phyloP scores from a whole-genome alignment of 2,888 invertebrate species.

The Drosophila mulleri region DNA sequence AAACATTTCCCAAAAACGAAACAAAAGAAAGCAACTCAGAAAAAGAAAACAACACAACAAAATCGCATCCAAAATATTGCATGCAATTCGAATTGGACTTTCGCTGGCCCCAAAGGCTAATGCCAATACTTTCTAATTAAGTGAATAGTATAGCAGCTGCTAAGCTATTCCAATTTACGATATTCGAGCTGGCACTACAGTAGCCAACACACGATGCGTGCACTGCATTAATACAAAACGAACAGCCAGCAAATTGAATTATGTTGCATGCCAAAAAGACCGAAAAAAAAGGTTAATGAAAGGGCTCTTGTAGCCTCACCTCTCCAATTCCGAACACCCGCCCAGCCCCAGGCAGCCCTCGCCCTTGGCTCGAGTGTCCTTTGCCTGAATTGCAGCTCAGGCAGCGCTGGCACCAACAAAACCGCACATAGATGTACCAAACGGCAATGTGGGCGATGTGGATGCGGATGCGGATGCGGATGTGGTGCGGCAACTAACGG shows the following conservation, averaged over 20 bases:
- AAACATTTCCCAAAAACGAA: slow-evolving; percentile 6
- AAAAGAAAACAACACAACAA: not conserved
- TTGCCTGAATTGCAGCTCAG: slow-evolving; percentile 1
- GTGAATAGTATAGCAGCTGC: not conserved
- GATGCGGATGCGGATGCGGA: slow-evolving; percentile 6
- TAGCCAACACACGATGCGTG: slow-evolving; percentile 49
- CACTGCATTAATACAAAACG: slow-evolving; percentile 73
- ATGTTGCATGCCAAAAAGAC: slow-evolving; percentile 61
- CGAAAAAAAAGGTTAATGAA: slow-evolving; percentile 70
- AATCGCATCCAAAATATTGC: slow-evolving; percentile 11
- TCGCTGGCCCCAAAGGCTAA: not conserved
- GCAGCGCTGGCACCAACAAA: slow-evolving; percentile 16
- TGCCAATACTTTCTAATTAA: slow-evolving; percentile 29
- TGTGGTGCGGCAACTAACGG: slow-evolving; percentile 41
- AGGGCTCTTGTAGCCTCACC: slow-evolving; percentile 22
- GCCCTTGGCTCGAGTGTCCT: slow-evolving; percentile 4
- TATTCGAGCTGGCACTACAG: slow-evolving; percentile 1
- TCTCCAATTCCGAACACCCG: too few relatives aligned
- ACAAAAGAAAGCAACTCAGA: too few relatives aligned
- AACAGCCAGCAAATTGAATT: slow-evolving; percentile 69
- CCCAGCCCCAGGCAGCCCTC: not conserved
- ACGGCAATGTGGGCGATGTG: slow-evolving; percentile 28
- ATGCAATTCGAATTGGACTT: not conserved
- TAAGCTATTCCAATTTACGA: not conserved
- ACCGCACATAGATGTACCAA: slow-evolving; percentile 55